Conservation (phyloP, 2,797 vertebrate species). For the Mastacembelus armatus region DNA sequence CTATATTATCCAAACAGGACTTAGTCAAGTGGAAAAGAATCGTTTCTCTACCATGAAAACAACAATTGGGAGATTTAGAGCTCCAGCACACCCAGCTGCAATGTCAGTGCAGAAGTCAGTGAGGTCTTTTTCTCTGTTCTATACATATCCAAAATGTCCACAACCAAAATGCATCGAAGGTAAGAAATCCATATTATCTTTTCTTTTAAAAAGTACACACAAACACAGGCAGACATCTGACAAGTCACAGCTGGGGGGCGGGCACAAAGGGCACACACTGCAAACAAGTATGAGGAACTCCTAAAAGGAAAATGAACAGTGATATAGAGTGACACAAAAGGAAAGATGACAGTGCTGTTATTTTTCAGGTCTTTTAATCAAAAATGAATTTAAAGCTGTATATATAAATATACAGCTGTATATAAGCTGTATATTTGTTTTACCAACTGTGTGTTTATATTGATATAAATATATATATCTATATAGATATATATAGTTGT, state of each 20-base stretch:
- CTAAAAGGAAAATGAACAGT: not conserved
- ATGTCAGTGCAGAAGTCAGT: conserved; percentile 27
- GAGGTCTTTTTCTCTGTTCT: conserved; percentile 34
- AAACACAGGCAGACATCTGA: no score
- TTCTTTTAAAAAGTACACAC: no score
- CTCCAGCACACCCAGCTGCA: not conserved
- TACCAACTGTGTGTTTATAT: no score
- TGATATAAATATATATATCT: no score
- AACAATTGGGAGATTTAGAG: conserved; percentile 31
- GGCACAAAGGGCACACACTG: no score
- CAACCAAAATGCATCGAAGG: conserved; percentile 41
- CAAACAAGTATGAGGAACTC: not conserved
- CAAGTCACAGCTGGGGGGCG: not conserved
- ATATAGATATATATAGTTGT: no score
- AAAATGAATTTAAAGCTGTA: not conserved
- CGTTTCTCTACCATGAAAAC: conserved; percentile 37
- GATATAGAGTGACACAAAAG: no score
- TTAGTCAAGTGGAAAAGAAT: conserved; percentile 56
- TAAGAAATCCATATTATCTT: conserved; percentile 9
- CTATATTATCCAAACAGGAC: conserved; percentile 20
- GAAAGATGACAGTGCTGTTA: not conserved
- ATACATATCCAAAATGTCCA: conserved; percentile 58
- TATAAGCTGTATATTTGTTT: no score
- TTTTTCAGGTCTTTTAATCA: not conserved
- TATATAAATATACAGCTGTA: no score